Evolutionary conservation across 2,888 invertebrate genomes (phyloP), one percentile per base, ranked within the genome.

Genomic region (Cyaniris semiargus): DNA sequence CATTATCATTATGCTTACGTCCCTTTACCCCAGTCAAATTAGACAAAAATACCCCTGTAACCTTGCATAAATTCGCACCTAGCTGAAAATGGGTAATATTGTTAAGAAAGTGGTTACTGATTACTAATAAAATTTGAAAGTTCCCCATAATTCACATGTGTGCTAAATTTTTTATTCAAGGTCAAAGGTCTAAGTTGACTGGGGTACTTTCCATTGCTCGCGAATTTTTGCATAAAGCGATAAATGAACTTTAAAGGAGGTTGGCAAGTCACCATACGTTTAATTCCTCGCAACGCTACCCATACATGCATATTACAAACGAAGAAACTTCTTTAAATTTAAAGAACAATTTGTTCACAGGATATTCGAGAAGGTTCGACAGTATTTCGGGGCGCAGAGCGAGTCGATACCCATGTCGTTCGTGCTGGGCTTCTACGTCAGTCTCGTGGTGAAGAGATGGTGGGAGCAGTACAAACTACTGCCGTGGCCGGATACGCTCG

Each of bases 321-420:
- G 53, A 53, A 10, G 18, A 53, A 48, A 48, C 3, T 15, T 48
- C 3, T 15, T 48, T 48, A 48, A 48, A 48, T 3, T 5, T 53
- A 53, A 53, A 21, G 70, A 34, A 48, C 74, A n/a, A 72, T 81
- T 83, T 76, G 8, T n/a, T 94, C 94, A n/a, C 95, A 98, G 98
- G 91, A 93, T 96, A 85, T 98, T 98, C 94, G 97, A 97, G 92
- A 96, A 95, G 89, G 96, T 98, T 77, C 96, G 97, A 66, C 95
- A 95, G 82, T 98, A 98, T 92, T 98, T 98, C 89, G 96, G 97
- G 79, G 96, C 96, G 84, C 98, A 97, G 90, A 97, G 97, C 87
- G 98, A 97, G 88, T 97, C 97, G 79, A 98, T 98, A 86, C 98
- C 98, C 60, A 97, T 99, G 96, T 98, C 98, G 48, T 98, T 99